phyloP scores from a whole-genome alignment of 1,140 invertebrate species.

The Ceratina japonica region DNA sequence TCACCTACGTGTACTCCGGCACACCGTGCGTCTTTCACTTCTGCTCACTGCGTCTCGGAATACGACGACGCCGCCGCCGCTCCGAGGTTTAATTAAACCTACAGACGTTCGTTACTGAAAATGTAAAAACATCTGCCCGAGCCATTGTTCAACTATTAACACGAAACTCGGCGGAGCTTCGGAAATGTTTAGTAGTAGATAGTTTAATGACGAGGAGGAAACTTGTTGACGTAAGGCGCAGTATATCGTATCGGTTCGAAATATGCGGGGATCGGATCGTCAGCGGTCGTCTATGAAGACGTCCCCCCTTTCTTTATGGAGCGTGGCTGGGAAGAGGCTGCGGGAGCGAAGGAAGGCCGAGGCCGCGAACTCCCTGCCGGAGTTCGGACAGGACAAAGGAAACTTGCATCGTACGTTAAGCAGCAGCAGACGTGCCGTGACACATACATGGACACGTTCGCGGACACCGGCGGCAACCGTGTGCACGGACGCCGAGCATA shows the following conservation, averaged over 20 bases:
- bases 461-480: not conserved
- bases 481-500: too few species aligned
- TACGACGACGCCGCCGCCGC: too few species aligned
- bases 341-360: not conserved
- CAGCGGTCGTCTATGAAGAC: slow-evolving; percentile 6
- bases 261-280: slow-evolving; percentile 5
- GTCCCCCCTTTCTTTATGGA: not conserved
- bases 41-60: not conserved
- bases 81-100: not conserved
- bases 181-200: not conserved
- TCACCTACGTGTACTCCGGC: not conserved
- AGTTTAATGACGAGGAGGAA: not conserved
- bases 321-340: too few species aligned
- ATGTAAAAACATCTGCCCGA: too few species aligned
- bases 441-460: slow-evolving; percentile 14
- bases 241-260: not conserved
- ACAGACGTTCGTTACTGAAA: too few species aligned
- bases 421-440: slow-evolving; percentile 8
- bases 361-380: not conserved
- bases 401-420: slow-evolving; percentile 23
- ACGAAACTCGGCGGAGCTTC: not conserved
- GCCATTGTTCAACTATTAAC: too few species aligned
- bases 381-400: slow-evolving; percentile 16
- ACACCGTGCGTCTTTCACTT: not conserved
- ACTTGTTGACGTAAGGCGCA: slow-evolving; percentile 17